These are phyloP conservation scores for Branchinecta sandiegonensis DNA, from an alignment of 2,888 invertebrate genomes.

Conservation along the genomic window DNA sequence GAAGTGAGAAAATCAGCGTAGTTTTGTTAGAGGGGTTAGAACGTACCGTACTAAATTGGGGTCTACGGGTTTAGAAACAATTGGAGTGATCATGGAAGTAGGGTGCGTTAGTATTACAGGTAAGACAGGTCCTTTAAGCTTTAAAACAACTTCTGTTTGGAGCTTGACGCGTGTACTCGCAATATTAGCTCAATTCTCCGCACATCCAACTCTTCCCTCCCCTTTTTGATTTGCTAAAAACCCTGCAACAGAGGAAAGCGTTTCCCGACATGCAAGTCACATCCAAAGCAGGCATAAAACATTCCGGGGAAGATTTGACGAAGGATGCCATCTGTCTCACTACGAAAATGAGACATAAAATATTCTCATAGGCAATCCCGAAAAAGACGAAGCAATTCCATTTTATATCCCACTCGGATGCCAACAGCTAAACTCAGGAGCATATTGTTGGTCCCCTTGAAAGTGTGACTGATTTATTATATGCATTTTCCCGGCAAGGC, in stretches of 20 bases:
- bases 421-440: constrained; percentile 12
- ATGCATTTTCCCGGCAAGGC: neutral
- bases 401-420: constrained; percentile 12
- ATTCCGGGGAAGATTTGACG: constrained; percentile 13
- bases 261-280: constrained; percentile 11
- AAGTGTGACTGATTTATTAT: constrained; percentile 12
- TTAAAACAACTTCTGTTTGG: too few species aligned
- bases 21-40: too few species aligned
- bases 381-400: neutral
- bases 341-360: constrained; percentile 13
- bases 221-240: constrained; percentile 3
- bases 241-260: constrained; percentile 15
- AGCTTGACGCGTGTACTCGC: too few species aligned
- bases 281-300: constrained; percentile 14
- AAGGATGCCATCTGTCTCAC: constrained; percentile 15
- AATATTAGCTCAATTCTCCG: too few species aligned
- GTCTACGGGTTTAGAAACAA: too few species aligned
- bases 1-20: too few species aligned
- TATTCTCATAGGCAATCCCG: constrained; percentile 15
- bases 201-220: neutral
- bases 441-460: neutral
- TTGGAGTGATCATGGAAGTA: too few species aligned
- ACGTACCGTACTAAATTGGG: too few species aligned
- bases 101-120: too few species aligned
- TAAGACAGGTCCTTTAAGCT: too few species aligned